These are phyloP conservation scores for Melopsittacus undulatus DNA, from an alignment of 2,797 vertebrate genomes.

Conservation along the genomic window DNA sequence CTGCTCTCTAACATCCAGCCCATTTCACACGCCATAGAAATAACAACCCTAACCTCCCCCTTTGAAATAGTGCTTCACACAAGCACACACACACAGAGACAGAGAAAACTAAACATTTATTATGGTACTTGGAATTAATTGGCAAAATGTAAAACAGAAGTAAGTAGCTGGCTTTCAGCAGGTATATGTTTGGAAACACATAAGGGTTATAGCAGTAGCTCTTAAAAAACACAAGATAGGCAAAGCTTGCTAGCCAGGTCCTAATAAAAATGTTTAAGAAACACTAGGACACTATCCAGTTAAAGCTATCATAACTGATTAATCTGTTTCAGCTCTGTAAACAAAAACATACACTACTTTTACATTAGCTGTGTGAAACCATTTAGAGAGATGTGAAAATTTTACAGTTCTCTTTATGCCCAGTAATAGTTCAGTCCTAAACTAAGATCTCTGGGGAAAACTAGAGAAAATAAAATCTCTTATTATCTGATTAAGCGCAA, in stretches of 20 bases:
- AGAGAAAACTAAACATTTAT: not conserved
- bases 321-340: not conserved
- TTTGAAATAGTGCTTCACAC: not conserved
- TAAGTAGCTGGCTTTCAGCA: not conserved
- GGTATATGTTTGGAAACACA: not conserved
- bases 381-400: conserved; percentile 2
- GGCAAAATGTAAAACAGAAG: conserved; percentile 34
- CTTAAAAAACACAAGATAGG: not conserved
- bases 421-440: not conserved
- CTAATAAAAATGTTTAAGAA: conserved; percentile 3
- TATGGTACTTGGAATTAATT: not conserved
- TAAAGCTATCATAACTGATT: conserved; percentile 2
- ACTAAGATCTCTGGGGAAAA: not conserved
- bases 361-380: not conserved
- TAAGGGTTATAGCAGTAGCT: not conserved
- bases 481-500: not conserved
- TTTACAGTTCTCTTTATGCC: not conserved
- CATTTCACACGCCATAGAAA: conserved; percentile 18
- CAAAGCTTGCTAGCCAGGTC: not conserved
- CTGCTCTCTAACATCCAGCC: not conserved
- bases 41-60: not conserved
- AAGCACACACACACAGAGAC: not conserved
- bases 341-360: not conserved
- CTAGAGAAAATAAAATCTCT: not conserved
- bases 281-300: not conserved